phyloP scores from a whole-genome alignment of 2,888 invertebrate genomes.

The Drosophila formosana region DNA sequence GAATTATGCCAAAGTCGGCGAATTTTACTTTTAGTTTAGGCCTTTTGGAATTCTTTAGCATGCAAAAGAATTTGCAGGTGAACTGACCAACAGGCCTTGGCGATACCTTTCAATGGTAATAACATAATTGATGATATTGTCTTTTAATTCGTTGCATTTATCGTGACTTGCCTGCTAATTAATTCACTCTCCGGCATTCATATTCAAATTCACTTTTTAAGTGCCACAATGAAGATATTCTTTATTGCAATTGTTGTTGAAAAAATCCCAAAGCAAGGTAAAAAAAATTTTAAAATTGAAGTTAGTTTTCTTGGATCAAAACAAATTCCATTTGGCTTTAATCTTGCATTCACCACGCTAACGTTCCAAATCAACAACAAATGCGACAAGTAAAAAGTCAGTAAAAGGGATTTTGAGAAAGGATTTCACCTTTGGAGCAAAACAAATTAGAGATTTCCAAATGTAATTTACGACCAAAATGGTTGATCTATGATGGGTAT shows the following conservation, averaged over 20 bases:
- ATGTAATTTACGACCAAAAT: constrained; percentile 81
- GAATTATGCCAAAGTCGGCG: constrained; percentile 60
- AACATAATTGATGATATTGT: constrained; percentile 85
- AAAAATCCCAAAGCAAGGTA: background rate
- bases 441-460: constrained; percentile 83
- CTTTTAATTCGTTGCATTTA: constrained; percentile 83
- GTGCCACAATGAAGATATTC: constrained; percentile 31
- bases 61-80: constrained; percentile 47
- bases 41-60: constrained; percentile 54
- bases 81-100: constrained; percentile 9
- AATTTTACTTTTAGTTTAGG: constrained; percentile 32
- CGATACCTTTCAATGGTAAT: constrained; percentile 74
- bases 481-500: constrained; percentile 82
- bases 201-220: constrained; percentile 28
- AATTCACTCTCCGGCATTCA: constrained; percentile 40
- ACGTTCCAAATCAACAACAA: constrained; percentile 39
- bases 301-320: constrained; percentile 29
- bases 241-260: constrained; percentile 13
- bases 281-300: constrained; percentile 1
- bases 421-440: constrained; percentile 79
- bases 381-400: constrained; percentile 43
- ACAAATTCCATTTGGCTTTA: constrained; percentile 35
- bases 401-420: constrained; percentile 66
- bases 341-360: constrained; percentile 38
- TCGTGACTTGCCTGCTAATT: constrained; percentile 73